These are phyloP conservation scores for Clupea harengus DNA, from an alignment of 2,113 vertebrate species.

Conservation along the genomic window DNA sequence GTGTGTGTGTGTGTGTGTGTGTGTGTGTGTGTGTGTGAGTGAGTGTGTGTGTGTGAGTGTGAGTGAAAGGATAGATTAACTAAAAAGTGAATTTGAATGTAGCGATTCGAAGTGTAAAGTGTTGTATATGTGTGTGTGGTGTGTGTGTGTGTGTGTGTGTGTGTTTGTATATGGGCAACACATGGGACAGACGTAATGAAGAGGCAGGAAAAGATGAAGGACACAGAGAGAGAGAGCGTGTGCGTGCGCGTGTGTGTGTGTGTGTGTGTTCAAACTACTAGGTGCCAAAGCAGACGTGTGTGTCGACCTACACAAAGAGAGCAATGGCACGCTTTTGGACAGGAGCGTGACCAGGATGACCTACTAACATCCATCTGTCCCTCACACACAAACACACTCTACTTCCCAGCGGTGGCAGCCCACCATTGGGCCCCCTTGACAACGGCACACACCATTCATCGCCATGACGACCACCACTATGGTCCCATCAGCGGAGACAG, in stretches of 20 bases:
- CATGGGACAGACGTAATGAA: too few species aligned
- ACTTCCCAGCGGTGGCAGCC: not conserved
- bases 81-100: too few species aligned
- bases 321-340: constrained; percentile 6
- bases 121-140: too few species aligned
- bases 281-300: not conserved
- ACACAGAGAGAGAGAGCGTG: not conserved
- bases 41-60: too few species aligned
- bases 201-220: not conserved
- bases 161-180: too few species aligned
- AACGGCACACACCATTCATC: not conserved
- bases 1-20: too few species aligned
- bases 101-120: too few species aligned
- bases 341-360: not conserved
- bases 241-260: not conserved
- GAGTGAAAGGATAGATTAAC: too few species aligned
- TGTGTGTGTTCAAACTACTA: not conserved
- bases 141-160: too few species aligned
- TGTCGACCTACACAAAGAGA: not conserved
- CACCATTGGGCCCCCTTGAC: not conserved
- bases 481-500: not conserved
- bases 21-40: too few species aligned
- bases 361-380: not conserved
- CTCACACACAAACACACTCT: not conserved
- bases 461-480: not conserved